Base-by-base conservation (phyloP, 2,113 vertebrate genomes). In the Rhea americana region DNA sequence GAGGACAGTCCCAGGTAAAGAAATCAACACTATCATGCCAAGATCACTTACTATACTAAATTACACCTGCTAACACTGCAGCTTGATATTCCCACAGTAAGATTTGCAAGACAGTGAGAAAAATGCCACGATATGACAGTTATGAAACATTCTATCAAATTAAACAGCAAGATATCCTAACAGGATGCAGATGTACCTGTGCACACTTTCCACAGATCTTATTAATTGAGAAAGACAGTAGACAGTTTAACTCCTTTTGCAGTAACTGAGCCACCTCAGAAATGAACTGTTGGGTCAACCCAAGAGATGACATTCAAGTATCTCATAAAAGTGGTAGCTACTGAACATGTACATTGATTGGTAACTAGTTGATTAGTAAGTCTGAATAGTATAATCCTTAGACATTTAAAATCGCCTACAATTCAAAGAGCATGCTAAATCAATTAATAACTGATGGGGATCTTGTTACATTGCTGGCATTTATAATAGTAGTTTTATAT, bases 11-110 rank as follows among this genome's bases (percentile, higher is more conserved):
- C 21, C 56, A 58, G 22, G 66, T 41, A 56, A 61, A 85, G 56
- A 25, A 85, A 30, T 37, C 0, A 0, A 72, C 47, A 79, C 0
- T 2, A 62, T 55, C 17, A n/a, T 37, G 8, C 26, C 45, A 39
- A 82, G 48, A 45, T 32, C 6, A 1, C 43, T 62, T 62, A 43
- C 39, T 76, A 35, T 55, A 16, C 35, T 66, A 13, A 70, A 26
- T 55, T 37, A 28, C 24, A 58, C 14, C 62, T 48, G 47, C 53
- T 62, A 50, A 45, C 18, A 1, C 53, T 67, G 41, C 59, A 51
- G 37, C 1, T 0, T 4, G 24, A 62, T 41, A 47, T 32, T 80
- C 50, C 63, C 74, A 13, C 63, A n/a, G 21, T 7, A 67, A 62
- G 39, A 56, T 22, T 7, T 45, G 22, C 45, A 85, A 22, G 28